Conservation (phyloP, 2,113 vertebrate genomes). For the Podocnemis expansa region DNA sequence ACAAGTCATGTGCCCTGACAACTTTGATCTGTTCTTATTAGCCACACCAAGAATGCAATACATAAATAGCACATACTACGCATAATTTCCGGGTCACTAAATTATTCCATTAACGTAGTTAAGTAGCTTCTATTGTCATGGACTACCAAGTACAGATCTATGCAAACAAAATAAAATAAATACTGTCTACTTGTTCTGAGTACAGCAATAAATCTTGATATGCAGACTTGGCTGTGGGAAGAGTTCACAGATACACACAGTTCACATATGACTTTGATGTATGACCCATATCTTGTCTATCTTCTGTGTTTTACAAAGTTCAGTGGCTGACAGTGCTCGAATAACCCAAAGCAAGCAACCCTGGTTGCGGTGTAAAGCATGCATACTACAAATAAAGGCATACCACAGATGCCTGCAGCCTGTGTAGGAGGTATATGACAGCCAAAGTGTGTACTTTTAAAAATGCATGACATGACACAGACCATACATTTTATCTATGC, state of each 20-base stretch:
- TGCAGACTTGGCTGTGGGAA: background rate
- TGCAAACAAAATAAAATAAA: background rate
- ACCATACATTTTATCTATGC: background rate
- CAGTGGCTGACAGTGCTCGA: background rate
- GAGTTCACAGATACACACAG: background rate
- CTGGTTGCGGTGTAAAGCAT: fast-evolving
- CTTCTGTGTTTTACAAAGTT: background rate
- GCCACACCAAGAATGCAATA: background rate
- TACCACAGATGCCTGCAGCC: background rate
- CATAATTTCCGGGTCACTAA: background rate
- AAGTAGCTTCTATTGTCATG: background rate
- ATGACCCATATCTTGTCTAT: fast-evolving
- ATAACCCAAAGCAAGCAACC: background rate
- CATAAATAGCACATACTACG: background rate
- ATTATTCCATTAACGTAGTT: background rate
- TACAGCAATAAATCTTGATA: background rate
- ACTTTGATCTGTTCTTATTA: background rate
- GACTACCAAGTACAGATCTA: background rate
- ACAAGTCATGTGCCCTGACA: fast-evolving
- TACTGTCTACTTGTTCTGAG: background rate
- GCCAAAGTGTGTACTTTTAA: fast-evolving
- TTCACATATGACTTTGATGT: fast-evolving
- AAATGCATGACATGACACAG: background rate
- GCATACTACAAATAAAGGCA: background rate
- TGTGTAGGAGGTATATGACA: background rate